Evolutionary conservation across 2,113 vertebrate species (phyloP), one percentile per base, ranked within the genome.

Genomic region (Suncus etruscus): DNA sequence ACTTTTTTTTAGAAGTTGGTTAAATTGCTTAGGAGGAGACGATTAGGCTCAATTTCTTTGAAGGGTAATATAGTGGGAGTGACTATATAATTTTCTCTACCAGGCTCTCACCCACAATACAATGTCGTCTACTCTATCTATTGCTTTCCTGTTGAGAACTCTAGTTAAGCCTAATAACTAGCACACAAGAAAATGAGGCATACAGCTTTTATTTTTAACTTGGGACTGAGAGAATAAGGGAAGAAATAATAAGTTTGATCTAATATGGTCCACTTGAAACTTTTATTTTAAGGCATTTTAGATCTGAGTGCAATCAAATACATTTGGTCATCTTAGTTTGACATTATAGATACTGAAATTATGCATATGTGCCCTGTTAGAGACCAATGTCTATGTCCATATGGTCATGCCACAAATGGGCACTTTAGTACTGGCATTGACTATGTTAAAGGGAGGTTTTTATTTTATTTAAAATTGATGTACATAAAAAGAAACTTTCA

Each of bases 1-100:
- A 93, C 51, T 58, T 86, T 92, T 50, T 94, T 94, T 93, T 76
- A 65, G 74, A 93, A 97, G 94, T 95, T 96, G 80, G 94, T 94
- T 97, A 97, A 98, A 90, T 63, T 97, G 96, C 96, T 97, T 96
- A 97, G 96, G 96, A 97, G 93, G 92, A 97, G 97, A 97, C 97
- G 97, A 97, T 96, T 96, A 97, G 97, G 97, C 96, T 98, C 96
- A 66, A 83, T 98, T 98, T 97, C 97, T 97, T 94, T 95, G 96
- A 95, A 95, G 94, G 94, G 96, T 97, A 97, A 97, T 95, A 97
- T 68, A 96, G 97, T 97, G 91, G 97, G 96, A 97, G 97, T 96
- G 95, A 96, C 96, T 95, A 47, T 96, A 81, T 96, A 97, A 98
- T 98, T 98, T 97, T 96, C 96, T 96, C 97, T 90, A 94, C 85